A percentile compares a stretch with the other conserved stretches of the same genome.
Conservation (phyloP, 2,113 vertebrate genomes). For the Neodontobutis hainanensis region DNA sequence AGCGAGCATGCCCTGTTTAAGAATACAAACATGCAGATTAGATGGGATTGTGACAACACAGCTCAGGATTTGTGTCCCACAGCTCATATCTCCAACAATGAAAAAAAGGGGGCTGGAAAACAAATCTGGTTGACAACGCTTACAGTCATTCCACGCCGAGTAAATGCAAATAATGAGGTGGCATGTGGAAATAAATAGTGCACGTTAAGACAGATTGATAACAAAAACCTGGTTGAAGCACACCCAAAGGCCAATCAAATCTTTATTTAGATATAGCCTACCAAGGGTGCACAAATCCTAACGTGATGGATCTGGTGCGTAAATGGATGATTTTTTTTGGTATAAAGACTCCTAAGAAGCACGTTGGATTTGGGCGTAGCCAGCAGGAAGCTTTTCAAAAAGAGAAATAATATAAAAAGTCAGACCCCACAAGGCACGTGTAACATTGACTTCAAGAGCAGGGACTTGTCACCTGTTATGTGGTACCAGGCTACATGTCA, state of each 20-base stretch:
- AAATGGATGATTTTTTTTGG: background rate
- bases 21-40: constrained; percentile 84
- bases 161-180: constrained; percentile 73
- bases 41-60: constrained; percentile 74
- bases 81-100: constrained; percentile 63
- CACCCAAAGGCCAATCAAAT: constrained; percentile 38
- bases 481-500: constrained; percentile 64
- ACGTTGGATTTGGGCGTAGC: constrained; percentile 44
- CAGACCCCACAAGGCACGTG: constrained; percentile 55
- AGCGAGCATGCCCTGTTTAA: constrained; percentile 82
- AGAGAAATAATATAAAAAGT: constrained; percentile 9
- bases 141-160: constrained; percentile 59
- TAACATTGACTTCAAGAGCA: constrained; percentile 62
- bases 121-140: constrained; percentile 66
- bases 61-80: constrained; percentile 72
- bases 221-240: constrained; percentile 34
- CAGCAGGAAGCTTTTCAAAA: constrained; percentile 47
- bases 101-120: constrained; percentile 50
- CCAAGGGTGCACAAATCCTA: constrained; percentile 15
- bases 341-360: constrained; percentile 20
- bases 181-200: constrained; percentile 57
- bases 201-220: constrained; percentile 52
- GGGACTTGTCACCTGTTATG: constrained; percentile 75
- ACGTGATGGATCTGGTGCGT: constrained; percentile 49
- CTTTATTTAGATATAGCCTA: constrained; percentile 44